Base-by-base conservation (phyloP, 2,888 invertebrate genomes). In the Sipunculus nudus region DNA sequence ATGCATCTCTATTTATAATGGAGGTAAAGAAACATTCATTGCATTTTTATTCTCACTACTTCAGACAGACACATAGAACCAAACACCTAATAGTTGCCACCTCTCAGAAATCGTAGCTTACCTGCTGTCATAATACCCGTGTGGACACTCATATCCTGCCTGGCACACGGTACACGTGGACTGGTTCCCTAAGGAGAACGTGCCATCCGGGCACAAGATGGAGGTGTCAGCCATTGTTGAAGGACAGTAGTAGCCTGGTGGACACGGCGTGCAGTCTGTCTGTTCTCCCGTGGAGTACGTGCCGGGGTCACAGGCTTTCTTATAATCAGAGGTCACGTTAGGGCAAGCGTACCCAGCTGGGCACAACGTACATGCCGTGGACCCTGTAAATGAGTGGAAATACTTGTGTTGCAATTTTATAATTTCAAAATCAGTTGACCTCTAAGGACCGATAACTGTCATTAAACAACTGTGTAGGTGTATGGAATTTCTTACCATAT, bases 161-260 rank as follows among this genome's bases (percentile, higher is more conserved):
- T 77, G 78, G 61, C 81, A 81, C 21, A 53, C 50, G 0, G 76
- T 78, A 58, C 81, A 81, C 1, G 65, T 48, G 2, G 75, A 68
- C 61, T 79, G 77, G 56, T 75, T 78, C 2, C 74, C 78, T 4
- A 68, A 48, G 1, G 79, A 75, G 59, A 73, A 80, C 0, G 73
- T 73, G 50, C 81, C 81, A 28, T 68, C 64, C 0, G 61, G 59
- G 69, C 81, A 81, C 2, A 57, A 53, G 16, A 72, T 64, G 29
- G 57, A 62, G 1, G 63, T 58, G 53, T 70, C 68, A 16, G 75
- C 35, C 1, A 26, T 26, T 4, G 57, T 47, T 1, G 58, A 35
- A 1, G 79, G 78, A 58, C 80, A 80, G 35, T 67, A 73, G 28
- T 62, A 59, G 4, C 79, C 79, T 5, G 77, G 72, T 8, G 61